Evolutionary conservation across 2,797 vertebrate species (phyloP).

Genomic region (Picus viridis): DNA sequence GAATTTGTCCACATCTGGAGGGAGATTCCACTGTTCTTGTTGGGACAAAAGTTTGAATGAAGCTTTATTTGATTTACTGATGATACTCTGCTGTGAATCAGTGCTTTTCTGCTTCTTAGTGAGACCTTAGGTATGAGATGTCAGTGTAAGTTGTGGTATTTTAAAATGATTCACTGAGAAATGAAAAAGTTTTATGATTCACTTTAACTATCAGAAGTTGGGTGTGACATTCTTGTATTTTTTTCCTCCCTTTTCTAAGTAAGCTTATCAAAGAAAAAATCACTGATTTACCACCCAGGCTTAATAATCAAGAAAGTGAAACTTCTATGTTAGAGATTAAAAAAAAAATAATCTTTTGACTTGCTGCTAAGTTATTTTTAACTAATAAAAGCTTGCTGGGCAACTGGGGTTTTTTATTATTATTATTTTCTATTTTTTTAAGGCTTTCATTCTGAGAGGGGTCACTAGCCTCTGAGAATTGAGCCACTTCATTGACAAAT

Average conservation of each 20-base stretch:
- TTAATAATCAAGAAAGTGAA: constrained; percentile 66
- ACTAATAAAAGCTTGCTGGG: constrained; percentile 66
- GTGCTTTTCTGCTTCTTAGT: neutral
- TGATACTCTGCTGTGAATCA: neutral
- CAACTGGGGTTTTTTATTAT: neutral
- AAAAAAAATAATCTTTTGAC: constrained; percentile 44
- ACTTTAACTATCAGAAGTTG: constrained; percentile 55
- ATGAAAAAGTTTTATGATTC: constrained; percentile 11
- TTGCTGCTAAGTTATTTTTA: constrained; percentile 62
- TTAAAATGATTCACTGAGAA: constrained; percentile 44
- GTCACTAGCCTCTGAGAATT: constrained; percentile 68
- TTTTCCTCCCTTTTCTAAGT: constrained; percentile 47
- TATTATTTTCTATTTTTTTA: constrained; percentile 15
- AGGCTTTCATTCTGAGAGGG: constrained; percentile 69
- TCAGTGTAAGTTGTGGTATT: neutral
- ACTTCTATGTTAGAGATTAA: constrained; percentile 49
- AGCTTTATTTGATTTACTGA: neutral
- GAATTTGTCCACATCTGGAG: neutral
- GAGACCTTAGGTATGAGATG: neutral
- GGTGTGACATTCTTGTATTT: constrained; percentile 2
- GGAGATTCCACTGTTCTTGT: neutral
- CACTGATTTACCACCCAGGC: constrained; percentile 30
- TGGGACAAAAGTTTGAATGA: neutral
- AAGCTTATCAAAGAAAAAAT: constrained; percentile 66
- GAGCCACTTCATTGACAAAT: constrained; percentile 73